These are phyloP conservation scores for Boulengeromyrus knoepffleri DNA, from an alignment of 2,113 vertebrate species.

Conservation along the genomic window DNA sequence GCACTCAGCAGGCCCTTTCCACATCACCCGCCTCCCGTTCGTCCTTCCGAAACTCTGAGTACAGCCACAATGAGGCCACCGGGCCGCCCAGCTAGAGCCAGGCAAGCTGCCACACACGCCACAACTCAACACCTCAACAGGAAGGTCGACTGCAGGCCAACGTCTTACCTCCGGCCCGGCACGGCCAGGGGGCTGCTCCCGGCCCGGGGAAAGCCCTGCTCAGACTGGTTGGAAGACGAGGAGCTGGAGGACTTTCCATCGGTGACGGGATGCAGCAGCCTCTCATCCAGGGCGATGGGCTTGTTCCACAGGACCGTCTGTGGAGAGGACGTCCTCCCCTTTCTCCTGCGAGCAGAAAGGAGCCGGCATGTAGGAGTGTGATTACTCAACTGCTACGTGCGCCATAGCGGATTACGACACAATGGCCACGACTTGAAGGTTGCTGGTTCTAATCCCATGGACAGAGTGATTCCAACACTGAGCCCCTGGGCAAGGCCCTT, in stretches of 20 bases:
- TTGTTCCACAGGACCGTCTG: conserved; percentile 76
- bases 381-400: background rate
- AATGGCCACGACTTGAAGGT: background rate
- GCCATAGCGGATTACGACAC: background rate
- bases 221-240: conserved; percentile 90
- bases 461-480: background rate
- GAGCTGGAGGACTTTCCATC: conserved; percentile 87
- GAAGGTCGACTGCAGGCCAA: background rate
- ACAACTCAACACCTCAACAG: background rate
- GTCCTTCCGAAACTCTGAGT: no score
- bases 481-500: background rate
- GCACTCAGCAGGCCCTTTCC: background rate
- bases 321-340: conserved; percentile 72
- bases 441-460: background rate
- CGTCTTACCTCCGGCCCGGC: conserved; percentile 76
- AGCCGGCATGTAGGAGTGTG: background rate
- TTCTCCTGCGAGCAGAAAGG: conserved; percentile 66
- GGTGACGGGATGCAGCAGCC: conserved; percentile 49
- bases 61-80: background rate
- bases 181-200: conserved; percentile 95
- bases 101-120: background rate
- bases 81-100: background rate
- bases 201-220: conserved; percentile 66
- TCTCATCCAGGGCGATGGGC: conserved; percentile 67
- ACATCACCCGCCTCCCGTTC: background rate